A percentile compares a stretch with the other conserved stretches of the same genome.
Evolutionary conservation across 1,140 invertebrate genomes (phyloP).

Genomic region (Tetragnatha versicolor): DNA sequence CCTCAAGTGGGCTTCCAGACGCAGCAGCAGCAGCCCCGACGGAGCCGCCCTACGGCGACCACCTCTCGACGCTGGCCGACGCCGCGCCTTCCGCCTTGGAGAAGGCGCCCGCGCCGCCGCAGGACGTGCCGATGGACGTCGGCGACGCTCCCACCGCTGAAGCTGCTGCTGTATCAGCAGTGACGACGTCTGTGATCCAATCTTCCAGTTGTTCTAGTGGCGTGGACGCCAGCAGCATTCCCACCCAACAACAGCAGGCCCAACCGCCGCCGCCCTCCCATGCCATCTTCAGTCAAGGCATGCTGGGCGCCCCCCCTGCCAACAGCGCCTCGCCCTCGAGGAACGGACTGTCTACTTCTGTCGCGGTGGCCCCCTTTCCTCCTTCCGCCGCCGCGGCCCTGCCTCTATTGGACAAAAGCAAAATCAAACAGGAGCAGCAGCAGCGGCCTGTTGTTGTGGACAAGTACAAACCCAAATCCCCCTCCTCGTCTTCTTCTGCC

Average conservation of each 20-base stretch:
- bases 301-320: slow-evolving; percentile 6
- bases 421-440: slow-evolving; percentile 56
- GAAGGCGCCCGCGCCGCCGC: slow-evolving; percentile 2
- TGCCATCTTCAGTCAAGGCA: slow-evolving; percentile 47
- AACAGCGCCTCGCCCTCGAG: slow-evolving; percentile 31
- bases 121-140: slow-evolving; percentile 31
- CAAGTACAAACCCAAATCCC: slow-evolving; percentile 58
- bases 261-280: slow-evolving; percentile 52
- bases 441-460: slow-evolving; percentile 57
- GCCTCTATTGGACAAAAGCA: slow-evolving; percentile 48
- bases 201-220: slow-evolving; percentile 31
- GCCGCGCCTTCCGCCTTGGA: slow-evolving; percentile 54
- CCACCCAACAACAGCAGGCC: slow-evolving; percentile 34
- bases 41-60: slow-evolving; percentile 24
- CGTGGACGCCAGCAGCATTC: slow-evolving; percentile 15
- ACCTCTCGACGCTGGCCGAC: slow-evolving; percentile 55
- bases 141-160: slow-evolving; percentile 11
- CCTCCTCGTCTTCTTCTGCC: slow-evolving; percentile 40
- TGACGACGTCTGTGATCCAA: slow-evolving; percentile 54
- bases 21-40: too few species aligned
- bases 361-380: slow-evolving; percentile 16
- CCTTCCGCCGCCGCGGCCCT: slow-evolving; percentile 27
- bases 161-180: slow-evolving; percentile 34
- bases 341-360: slow-evolving; percentile 25
- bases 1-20: slow-evolving; percentile 52